phyloP scores from a whole-genome alignment of 2,797 vertebrate genomes.

The Cynopterus sphinx region DNA sequence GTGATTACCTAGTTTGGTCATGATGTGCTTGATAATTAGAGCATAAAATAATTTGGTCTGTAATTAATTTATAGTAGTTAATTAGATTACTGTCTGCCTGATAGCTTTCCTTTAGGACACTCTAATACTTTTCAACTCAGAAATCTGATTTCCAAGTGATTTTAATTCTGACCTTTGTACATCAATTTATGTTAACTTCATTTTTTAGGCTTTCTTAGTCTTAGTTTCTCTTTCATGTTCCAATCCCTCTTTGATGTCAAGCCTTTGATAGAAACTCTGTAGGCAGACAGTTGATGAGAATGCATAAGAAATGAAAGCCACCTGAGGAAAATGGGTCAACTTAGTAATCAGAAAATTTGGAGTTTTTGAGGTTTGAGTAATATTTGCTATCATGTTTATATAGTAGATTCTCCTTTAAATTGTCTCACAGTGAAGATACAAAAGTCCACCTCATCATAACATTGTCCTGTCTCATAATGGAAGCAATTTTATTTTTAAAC shows the following conservation, averaged over 20 bases:
- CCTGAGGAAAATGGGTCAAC: neutral
- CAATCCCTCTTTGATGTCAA: neutral
- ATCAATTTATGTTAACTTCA: neutral
- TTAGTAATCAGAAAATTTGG: neutral
- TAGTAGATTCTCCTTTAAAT: neutral
- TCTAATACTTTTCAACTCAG: neutral
- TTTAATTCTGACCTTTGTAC: constrained; percentile 6
- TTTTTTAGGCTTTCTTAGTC: constrained; percentile 10
- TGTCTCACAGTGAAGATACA: neutral
- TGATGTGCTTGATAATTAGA: neutral
- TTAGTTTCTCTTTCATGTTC: neutral
- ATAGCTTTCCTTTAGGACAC: neutral
- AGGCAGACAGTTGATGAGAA: neutral
- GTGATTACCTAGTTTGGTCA: constrained; percentile 8
- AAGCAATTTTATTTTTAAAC: constrained; percentile 2
- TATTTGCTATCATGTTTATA: neutral
- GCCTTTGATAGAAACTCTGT: neutral
- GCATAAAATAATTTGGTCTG: neutral
- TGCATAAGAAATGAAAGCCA: neutral
- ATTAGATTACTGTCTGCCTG: neutral
- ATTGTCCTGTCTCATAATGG: neutral
- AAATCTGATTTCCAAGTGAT: neutral
- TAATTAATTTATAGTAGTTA: neutral
- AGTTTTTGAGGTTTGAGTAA: neutral
- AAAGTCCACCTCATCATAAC: neutral